Conservation (phyloP, 2,113 vertebrate genomes). For the Syngnathus typhle region DNA sequence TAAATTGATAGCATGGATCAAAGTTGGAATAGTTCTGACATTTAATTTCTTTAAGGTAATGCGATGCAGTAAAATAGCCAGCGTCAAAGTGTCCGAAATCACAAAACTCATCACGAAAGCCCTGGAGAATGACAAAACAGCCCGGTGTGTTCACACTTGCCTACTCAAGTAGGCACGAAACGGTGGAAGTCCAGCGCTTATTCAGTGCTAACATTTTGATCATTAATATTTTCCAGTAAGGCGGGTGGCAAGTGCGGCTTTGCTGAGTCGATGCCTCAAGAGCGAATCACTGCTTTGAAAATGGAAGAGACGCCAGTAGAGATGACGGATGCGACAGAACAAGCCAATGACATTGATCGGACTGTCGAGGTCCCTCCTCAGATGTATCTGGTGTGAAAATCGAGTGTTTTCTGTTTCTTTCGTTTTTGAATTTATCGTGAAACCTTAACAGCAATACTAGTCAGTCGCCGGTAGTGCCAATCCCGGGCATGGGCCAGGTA, state of each 20-base stretch:
- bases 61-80: conserved; percentile 93
- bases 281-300: conserved; percentile 86
- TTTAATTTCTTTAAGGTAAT: conserved; percentile 74
- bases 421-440: not conserved
- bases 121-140: conserved; percentile 84
- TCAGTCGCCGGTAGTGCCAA: conserved; percentile 73
- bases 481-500: conserved; percentile 84
- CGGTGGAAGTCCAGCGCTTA: not conserved
- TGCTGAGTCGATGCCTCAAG: conserved; percentile 83
- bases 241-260: conserved; percentile 88
- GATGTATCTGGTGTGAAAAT: conserved; percentile 67
- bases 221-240: conserved; percentile 71
- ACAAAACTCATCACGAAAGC: conserved; percentile 90
- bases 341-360: conserved; percentile 75
- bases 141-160: conserved; percentile 68
- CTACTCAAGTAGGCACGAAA: no score
- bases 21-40: not conserved
- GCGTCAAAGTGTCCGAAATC: conserved; percentile 92
- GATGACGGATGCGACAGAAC: conserved; percentile 68
- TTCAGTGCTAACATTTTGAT: not conserved
- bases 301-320: conserved; percentile 76
- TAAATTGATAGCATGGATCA: not conserved
- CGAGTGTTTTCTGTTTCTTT: not conserved
- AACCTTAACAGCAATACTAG: conserved; percentile 71
- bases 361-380: conserved; percentile 71